Evolutionary conservation across 2,797 vertebrate species (phyloP), one percentile per base, ranked within the genome.

Genomic region (Malurus splendens): DNA sequence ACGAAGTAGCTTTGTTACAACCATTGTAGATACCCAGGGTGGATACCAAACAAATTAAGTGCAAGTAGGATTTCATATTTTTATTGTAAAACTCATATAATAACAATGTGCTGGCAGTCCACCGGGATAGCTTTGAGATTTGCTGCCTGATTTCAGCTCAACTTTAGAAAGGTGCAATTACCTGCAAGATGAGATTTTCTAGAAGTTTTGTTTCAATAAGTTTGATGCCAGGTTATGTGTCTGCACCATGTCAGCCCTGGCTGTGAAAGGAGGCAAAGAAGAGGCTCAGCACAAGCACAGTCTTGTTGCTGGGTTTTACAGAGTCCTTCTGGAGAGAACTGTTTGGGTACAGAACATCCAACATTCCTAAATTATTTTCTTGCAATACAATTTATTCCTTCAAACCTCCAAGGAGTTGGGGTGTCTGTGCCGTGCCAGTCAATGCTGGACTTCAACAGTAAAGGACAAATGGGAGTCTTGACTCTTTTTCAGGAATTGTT

Each of bases 311-410:
- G 38, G 13, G 1, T 6, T 57, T 18, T 41, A 12, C 18, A 41
- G n/a, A 18, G 17, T 7, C 24, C 0, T 0, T 25, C 10, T 66
- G 66, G 48, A 66, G 28, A 47, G 42, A 61, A 18, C n/a, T 10
- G 0, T 39, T 55, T 11, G 8, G 24, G 27, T 27, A 8, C 24
- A 38, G 51, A 25, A 41, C 19, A 27, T 17, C n/a, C 0, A 0
- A 2, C 13, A 2, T 48, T 45, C 39, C 55, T 32, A 18, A 75
- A 50, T 32, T 39, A 32, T 50, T 9, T 20, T 6, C 6, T 57
- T 72, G 2, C 1, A 52, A 1, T 0, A 0, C 15, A 6, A 1
- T 1, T 4, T 20, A 5, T 30, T 68, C n/a, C 30, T 56, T 41
- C 36, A 23, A 44, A 13, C 4, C 3, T 55, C 14, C 36, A 13